Evolutionary conservation across 2,797 vertebrate genomes (phyloP).

Genomic region (Hemibagrus guttatus): DNA sequence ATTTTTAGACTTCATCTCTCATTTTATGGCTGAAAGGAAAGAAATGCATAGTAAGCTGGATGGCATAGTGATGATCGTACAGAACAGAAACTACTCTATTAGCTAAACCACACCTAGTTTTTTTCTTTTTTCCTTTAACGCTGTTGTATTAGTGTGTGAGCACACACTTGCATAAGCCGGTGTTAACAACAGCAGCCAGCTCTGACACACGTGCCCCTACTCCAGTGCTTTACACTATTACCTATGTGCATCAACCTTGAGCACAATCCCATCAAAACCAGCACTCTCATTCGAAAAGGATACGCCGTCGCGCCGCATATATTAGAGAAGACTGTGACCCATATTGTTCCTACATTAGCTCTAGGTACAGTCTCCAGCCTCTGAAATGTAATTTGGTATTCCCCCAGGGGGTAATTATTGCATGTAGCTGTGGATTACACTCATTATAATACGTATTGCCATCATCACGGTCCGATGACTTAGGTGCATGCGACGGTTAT

Average conservation of each 20-base stretch:
- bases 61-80: conserved; percentile 12
- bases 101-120: neutral
- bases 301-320: conserved; percentile 69
- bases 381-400: conserved; percentile 63
- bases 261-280: conserved; percentile 68
- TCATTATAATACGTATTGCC: conserved; percentile 62
- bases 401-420: conserved; percentile 57
- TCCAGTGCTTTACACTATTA: conserved; percentile 69
- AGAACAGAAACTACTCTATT: conserved; percentile 6
- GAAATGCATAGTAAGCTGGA: conserved; percentile 27
- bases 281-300: conserved; percentile 64
- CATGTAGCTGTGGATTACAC: conserved; percentile 63
- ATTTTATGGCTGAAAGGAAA: neutral
- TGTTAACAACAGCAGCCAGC: conserved; percentile 62
- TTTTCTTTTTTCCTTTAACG: conserved; percentile 9
- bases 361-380: conserved; percentile 59
- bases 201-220: conserved; percentile 63
- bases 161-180: conserved; percentile 35
- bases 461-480: conserved; percentile 56
- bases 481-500: conserved; percentile 55
- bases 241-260: conserved; percentile 70
- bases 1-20: conserved; percentile 7
- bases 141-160: neutral
- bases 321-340: conserved; percentile 67
- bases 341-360: conserved; percentile 73